Conservation (phyloP, 2,113 vertebrate genomes). For the Egretta garzetta region DNA sequence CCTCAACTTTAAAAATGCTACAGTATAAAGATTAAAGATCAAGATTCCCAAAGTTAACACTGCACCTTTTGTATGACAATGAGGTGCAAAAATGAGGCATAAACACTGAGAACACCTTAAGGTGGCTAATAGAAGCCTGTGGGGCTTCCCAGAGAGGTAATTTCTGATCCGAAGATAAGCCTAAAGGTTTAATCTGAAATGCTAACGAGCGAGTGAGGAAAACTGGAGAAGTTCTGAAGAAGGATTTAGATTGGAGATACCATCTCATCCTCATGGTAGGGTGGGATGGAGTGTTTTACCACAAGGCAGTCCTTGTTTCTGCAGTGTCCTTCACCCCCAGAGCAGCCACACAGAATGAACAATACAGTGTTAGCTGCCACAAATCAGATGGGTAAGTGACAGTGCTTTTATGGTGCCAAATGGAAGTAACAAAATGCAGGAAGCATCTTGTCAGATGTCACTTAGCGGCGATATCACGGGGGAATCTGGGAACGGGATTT, state of each 20-base stretch:
- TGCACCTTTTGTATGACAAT: not conserved
- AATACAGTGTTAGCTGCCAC: not conserved
- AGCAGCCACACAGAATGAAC: not conserved
- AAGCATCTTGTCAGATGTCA: conserved; percentile 67
- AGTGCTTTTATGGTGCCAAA: conserved; percentile 46
- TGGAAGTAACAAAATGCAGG: conserved; percentile 65
- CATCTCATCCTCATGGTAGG: not conserved
- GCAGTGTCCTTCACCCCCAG: not conserved
- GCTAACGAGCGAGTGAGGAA: conserved; percentile 12
- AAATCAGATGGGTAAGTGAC: conserved; percentile 61
- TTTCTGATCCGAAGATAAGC: conserved; percentile 36
- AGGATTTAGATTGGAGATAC: not conserved
- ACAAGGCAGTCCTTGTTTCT: not conserved
- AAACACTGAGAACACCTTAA: not conserved
- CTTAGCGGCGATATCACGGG: conserved; percentile 38
- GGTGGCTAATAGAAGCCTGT: not conserved
- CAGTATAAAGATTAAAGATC: not conserved
- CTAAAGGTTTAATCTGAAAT: conserved; percentile 46
- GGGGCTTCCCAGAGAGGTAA: conserved; percentile 14
- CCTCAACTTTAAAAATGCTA: not conserved
- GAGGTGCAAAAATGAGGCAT: not conserved
- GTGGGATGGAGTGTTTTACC: not conserved
- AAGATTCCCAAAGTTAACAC: not conserved
- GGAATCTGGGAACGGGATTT: conserved; percentile 56
- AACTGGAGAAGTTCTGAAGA: not conserved